phyloP scores from a whole-genome alignment of 2,113 vertebrate genomes.

The Apaloderma vittatum region DNA sequence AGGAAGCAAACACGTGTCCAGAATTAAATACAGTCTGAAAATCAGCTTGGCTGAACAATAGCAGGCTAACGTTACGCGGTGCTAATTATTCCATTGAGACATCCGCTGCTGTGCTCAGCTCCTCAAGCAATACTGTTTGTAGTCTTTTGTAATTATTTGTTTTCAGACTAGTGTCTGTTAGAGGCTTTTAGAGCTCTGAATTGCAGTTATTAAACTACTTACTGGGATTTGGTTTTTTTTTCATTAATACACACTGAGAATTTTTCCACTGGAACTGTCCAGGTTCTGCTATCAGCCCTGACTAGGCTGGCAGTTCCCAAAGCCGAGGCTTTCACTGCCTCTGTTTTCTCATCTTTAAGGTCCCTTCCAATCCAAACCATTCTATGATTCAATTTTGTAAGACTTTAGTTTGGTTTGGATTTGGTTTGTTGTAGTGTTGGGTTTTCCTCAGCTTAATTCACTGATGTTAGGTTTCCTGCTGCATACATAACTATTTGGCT shows the following conservation, averaged over 20 bases:
- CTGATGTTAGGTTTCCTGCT: background rate
- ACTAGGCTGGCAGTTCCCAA: background rate
- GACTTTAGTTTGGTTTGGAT: background rate
- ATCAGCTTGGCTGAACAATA: background rate
- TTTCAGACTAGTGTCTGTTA: constrained; percentile 24
- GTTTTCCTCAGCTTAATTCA: background rate
- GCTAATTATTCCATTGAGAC: constrained; percentile 33
- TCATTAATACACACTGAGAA: background rate
- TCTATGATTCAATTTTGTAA: background rate
- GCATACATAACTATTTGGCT: background rate
- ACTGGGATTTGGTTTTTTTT: background rate
- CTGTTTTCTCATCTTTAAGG: background rate
- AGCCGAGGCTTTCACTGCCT: background rate
- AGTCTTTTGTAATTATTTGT: constrained; percentile 40
- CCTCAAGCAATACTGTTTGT: background rate
- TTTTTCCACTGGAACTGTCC: background rate
- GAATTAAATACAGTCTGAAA: background rate
- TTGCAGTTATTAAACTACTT: background rate
- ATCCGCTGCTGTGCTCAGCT: background rate
- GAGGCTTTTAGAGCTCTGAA: constrained; percentile 4
- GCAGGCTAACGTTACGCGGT: background rate
- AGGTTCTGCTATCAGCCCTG: background rate
- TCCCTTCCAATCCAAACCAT: background rate
- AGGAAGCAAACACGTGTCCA: background rate
- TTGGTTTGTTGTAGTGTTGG: background rate